Percentiles rank a stretch among this genome's conserved stretches.
Conservation (phyloP, 2,888 invertebrate species). For the Celastrina argiolus region DNA sequence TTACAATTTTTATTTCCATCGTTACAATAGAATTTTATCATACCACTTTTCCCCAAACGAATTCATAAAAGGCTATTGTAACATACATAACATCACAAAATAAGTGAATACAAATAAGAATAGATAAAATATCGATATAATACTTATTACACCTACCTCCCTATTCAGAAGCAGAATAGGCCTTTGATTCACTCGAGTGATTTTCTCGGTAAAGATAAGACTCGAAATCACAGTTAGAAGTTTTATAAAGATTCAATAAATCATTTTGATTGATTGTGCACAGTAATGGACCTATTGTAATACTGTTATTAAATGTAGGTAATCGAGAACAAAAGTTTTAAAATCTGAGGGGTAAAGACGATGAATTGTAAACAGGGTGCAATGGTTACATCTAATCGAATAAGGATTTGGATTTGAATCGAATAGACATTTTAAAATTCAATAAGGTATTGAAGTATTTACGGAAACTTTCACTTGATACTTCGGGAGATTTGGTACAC, state of each 20-base stretch:
- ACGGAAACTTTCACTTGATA: too few relatives aligned
- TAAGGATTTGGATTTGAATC: neutral
- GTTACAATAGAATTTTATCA: too few relatives aligned
- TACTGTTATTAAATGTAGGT: constrained; percentile 2
- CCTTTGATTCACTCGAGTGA: constrained; percentile 14
- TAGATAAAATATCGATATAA: neutral
- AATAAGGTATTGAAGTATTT: too few relatives aligned
- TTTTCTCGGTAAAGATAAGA: constrained; percentile 10
- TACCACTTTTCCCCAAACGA: too few relatives aligned
- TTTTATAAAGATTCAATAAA: constrained; percentile 18
- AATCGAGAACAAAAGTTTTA: constrained; percentile 1
- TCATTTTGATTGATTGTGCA: constrained; percentile 16
- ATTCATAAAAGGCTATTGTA: neutral
- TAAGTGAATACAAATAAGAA: neutral
- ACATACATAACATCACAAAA: neutral
- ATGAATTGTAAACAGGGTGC: neutral
- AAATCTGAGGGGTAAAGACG: neutral
- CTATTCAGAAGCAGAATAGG: constrained; percentile 11
- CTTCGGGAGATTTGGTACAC: too few relatives aligned
- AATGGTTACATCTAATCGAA: neutral
- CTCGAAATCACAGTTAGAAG: constrained; percentile 16
- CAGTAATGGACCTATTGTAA: neutral
- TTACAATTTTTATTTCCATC: too few relatives aligned
- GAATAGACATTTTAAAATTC: neutral
- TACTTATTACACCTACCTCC: neutral